Conservation (phyloP, 2,113 vertebrate genomes). For the Anhinga rufa region DNA sequence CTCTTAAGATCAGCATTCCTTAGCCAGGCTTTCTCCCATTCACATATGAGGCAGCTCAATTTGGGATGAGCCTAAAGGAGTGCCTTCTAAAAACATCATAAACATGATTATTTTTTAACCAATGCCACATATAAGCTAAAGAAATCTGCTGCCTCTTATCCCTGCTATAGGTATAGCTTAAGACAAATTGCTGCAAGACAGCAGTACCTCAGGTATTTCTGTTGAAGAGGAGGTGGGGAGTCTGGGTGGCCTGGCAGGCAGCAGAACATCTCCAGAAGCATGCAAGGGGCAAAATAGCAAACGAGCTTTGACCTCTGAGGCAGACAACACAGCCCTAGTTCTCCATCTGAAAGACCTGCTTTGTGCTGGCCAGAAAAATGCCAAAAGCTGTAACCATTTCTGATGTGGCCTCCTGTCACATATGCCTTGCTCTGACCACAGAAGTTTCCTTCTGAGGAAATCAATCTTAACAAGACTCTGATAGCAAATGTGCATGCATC, state of each 20-base stretch:
- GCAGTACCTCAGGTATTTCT: neutral
- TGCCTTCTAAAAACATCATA: neutral
- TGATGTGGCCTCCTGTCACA: neutral
- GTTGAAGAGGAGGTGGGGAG: neutral
- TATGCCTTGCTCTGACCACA: neutral
- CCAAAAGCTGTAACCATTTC: neutral
- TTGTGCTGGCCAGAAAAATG: neutral
- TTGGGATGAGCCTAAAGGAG: neutral
- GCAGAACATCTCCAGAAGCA: neutral
- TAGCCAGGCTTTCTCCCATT: neutral
- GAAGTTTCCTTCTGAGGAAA: neutral
- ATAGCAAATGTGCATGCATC: neutral
- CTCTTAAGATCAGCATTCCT: neutral
- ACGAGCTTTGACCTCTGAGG: neutral
- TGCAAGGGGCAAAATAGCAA: neutral
- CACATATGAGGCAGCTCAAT: neutral
- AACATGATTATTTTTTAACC: neutral
- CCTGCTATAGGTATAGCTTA: neutral
- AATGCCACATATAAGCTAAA: neutral
- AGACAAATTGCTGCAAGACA: neutral
- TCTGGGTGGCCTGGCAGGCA: neutral
- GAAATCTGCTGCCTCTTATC: neutral
- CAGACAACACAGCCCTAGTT: neutral
- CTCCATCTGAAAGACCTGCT: neutral
- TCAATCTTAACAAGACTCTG: neutral